These are phyloP conservation scores for Amazona guildingii DNA, from an alignment of 2,113 vertebrate genomes.

Conservation along the genomic window DNA sequence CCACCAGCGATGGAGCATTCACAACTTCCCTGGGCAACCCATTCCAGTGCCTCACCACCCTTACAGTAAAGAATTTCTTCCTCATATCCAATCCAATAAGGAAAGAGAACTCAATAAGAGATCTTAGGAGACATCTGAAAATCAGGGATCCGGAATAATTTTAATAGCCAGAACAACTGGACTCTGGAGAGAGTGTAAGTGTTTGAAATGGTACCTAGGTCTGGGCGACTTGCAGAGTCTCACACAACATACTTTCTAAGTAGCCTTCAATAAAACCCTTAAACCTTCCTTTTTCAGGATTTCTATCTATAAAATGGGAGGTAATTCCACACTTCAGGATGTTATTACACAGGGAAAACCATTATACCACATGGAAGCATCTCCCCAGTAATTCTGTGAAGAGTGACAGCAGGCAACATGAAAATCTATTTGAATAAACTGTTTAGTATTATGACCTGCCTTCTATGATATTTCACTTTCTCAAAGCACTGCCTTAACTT, in stretches of 20 bases:
- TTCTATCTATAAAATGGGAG: not conserved
- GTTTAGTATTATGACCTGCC: not conserved
- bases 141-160: not conserved
- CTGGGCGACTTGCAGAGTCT: not conserved
- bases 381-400: not conserved
- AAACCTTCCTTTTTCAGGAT: not conserved
- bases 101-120: not conserved
- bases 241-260: not conserved
- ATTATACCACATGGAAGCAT: not conserved
- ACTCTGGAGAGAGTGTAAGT: not conserved
- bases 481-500: not conserved
- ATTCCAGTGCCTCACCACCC: no score
- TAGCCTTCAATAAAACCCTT: not conserved
- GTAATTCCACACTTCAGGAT: not conserved
- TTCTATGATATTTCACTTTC: not conserved
- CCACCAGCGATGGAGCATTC: no score
- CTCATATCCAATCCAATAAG: no score
- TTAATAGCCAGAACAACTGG: not conserved
- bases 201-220: not conserved
- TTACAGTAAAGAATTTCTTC: no score
- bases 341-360: not conserved
- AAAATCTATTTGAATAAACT: not conserved
- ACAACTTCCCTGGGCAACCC: no score
- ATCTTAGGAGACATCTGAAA: not conserved
- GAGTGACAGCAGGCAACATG: not conserved